phyloP scores from a whole-genome alignment of 1,140 invertebrate genomes.

The Coptotermes formosanus region DNA sequence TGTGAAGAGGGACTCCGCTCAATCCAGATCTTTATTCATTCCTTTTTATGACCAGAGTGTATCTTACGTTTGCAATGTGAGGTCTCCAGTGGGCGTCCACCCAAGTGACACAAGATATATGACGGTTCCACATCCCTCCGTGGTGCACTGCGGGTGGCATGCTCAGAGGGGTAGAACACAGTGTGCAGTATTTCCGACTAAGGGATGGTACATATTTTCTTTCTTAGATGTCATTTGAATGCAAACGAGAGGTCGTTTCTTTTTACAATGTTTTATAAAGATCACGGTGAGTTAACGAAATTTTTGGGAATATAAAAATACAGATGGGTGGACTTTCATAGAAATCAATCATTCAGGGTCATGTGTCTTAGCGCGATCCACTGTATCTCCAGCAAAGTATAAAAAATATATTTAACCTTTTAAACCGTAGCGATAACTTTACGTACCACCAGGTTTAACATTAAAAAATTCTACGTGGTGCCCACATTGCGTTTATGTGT shows the following conservation, averaged over 20 bases:
- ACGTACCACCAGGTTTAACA: too few species aligned
- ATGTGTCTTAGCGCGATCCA: neutral
- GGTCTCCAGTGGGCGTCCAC: neutral
- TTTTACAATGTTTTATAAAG: neutral
- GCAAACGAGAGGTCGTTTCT: neutral
- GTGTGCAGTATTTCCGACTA: neutral
- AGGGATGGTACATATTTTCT: neutral
- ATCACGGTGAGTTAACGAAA: neutral
- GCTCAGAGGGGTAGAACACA: neutral
- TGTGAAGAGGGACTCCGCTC: too few species aligned
- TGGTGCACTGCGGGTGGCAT: neutral
- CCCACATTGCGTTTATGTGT: too few species aligned
- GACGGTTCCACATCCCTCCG: neutral
- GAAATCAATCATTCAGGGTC: neutral
- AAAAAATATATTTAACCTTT: too few species aligned
- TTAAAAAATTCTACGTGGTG: too few species aligned
- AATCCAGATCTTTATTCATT: too few species aligned
- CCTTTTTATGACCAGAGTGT: neutral
- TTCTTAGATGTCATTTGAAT: neutral
- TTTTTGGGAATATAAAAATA: neutral
- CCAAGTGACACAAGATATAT: neutral
- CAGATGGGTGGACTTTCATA: neutral
- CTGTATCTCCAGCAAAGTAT: too few species aligned
- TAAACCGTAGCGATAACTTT: too few species aligned
- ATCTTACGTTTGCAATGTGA: neutral